phyloP scores from a whole-genome alignment of 2,113 vertebrate species.

The Forbesichthys papilliferus region DNA sequence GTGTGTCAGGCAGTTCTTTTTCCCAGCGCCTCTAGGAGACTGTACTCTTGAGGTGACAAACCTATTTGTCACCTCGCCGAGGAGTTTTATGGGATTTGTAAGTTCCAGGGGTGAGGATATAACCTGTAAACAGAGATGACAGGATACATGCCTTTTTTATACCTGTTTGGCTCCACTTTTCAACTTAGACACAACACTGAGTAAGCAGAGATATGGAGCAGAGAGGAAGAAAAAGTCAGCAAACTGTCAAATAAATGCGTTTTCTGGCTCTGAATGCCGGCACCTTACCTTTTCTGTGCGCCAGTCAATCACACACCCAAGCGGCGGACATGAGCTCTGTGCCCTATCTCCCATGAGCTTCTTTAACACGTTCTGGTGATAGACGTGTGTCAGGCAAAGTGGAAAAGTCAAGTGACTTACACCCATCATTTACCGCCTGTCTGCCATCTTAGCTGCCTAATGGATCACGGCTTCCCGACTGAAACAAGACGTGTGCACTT shows the following conservation, averaged over 20 bases:
- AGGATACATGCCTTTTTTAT: slow-evolving; percentile 14
- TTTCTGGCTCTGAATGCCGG: slow-evolving; percentile 29
- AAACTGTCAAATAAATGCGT: slow-evolving; percentile 23
- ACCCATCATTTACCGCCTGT: slow-evolving; percentile 51
- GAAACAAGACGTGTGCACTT: slow-evolving; percentile 40
- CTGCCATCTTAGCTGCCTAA: slow-evolving; percentile 41
- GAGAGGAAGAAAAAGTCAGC: background rate
- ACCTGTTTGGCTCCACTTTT: slow-evolving; percentile 17
- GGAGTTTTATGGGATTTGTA: slow-evolving; percentile 32
- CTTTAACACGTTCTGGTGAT: slow-evolving; percentile 54
- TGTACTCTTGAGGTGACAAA: slow-evolving; percentile 1
- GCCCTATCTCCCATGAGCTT: slow-evolving; percentile 35
- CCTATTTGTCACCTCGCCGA: slow-evolving; percentile 38
- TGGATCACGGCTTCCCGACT: slow-evolving; percentile 16
- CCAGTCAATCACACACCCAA: slow-evolving; percentile 59
- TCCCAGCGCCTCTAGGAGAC: slow-evolving; percentile 22
- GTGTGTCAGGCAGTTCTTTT: slow-evolving; percentile 17
- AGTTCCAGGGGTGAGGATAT: slow-evolving; percentile 20
- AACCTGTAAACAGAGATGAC: slow-evolving; percentile 26
- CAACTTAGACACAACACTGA: background rate
- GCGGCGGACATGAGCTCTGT: slow-evolving; percentile 23
- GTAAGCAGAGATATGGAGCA: slow-evolving; percentile 3
- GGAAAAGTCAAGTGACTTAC: slow-evolving; percentile 48
- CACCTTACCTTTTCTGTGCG: slow-evolving; percentile 22
- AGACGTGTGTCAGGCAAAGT: slow-evolving; percentile 55